phyloP scores from a whole-genome alignment of 2,888 invertebrate genomes.

The Piscicola geometra region DNA sequence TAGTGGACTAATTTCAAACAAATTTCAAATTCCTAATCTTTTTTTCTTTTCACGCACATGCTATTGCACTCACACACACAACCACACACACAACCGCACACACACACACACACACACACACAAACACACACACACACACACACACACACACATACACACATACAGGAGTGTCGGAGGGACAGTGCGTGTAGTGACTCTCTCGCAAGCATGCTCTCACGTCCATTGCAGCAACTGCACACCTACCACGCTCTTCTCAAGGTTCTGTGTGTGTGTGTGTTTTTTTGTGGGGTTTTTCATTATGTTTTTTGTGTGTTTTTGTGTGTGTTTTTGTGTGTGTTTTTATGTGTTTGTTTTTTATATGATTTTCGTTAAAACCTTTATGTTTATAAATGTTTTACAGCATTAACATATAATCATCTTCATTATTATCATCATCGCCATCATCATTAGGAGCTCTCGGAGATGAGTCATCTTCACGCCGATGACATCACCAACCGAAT shows the following conservation, averaged over 20 bases:
- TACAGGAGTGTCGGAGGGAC: constrained; percentile 10
- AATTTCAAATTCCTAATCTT: no score
- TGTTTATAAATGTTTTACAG: neutral
- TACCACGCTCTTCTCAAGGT: constrained; percentile 29
- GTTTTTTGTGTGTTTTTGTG: constrained; percentile 18
- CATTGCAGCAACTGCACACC: constrained; percentile 30
- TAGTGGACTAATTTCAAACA: no score
- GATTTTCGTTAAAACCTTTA: neutral
- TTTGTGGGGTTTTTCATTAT: constrained; percentile 19
- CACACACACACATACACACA: no score
- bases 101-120: no score
- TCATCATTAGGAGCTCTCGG: neutral
- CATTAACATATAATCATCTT: no score
- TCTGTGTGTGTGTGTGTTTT: neutral
- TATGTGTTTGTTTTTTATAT: constrained; percentile 26
- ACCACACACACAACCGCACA: no score
- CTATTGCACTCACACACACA: no score
- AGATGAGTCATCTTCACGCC: neutral
- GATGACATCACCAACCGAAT: neutral
- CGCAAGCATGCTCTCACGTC: neutral
- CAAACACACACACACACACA: no score
- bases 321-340: constrained; percentile 29
- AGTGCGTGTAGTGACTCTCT: constrained; percentile 9
- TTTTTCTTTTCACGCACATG: no score
- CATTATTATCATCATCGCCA: neutral